Evolutionary conservation across 2,888 invertebrate genomes (phyloP).

Genomic region (Cremastobaeus sp.): DNA sequence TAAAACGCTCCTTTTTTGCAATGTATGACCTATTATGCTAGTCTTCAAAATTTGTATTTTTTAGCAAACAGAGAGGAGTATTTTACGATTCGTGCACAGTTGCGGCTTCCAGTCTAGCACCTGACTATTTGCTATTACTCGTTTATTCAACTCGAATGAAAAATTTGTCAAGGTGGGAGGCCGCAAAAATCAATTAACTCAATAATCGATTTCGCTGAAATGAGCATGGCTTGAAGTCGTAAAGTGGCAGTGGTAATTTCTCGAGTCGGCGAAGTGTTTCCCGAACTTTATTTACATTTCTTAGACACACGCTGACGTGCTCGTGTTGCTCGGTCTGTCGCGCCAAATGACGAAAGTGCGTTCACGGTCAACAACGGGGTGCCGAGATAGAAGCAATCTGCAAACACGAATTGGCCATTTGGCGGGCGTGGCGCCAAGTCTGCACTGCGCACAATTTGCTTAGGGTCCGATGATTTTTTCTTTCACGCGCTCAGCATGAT

Average conservation of each 20-base stretch:
- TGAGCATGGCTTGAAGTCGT: slow-evolving; percentile 12
- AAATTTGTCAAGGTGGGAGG: neutral
- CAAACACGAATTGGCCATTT: slow-evolving; percentile 78
- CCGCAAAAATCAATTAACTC: slow-evolving; percentile 14
- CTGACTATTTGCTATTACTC: no score
- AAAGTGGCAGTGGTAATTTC: slow-evolving; percentile 21
- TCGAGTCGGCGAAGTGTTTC: slow-evolving; percentile 21
- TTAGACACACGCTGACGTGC: slow-evolving; percentile 23
- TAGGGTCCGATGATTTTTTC: slow-evolving; percentile 67
- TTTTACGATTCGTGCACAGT: no score
- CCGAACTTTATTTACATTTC: slow-evolving; percentile 32
- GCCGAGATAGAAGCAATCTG: slow-evolving; percentile 77
- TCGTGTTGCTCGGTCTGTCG: slow-evolving; percentile 44
- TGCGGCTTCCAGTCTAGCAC: no score
- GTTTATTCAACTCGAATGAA: no score
- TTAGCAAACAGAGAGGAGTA: no score
- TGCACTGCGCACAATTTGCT: slow-evolving; percentile 68
- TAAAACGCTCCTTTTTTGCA: no score
- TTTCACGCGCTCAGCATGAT: slow-evolving; percentile 60
- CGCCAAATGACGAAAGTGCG: slow-evolving; percentile 75
- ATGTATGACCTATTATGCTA: no score
- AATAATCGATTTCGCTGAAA: slow-evolving; percentile 25
- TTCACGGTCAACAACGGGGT: slow-evolving; percentile 72
- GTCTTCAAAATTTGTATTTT: no score
- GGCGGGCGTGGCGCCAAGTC: slow-evolving; percentile 72